Evolutionary conservation across 1,140 invertebrate genomes (phyloP).

Genomic region (Drosophila sechellia): DNA sequence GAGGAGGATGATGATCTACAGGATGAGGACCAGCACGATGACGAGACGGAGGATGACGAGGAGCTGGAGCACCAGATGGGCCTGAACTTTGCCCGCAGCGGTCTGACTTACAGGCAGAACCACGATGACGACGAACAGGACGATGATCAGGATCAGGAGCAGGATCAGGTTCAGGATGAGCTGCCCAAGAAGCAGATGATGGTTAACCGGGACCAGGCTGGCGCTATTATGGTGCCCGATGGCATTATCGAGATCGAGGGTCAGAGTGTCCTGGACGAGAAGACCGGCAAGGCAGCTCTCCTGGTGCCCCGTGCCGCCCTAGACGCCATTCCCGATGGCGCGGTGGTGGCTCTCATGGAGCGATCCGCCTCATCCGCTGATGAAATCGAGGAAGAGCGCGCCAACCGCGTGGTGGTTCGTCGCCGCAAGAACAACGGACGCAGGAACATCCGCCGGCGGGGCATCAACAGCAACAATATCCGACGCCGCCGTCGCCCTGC

Average conservation of each 20-base stretch:
- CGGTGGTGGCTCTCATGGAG: constrained; percentile 78
- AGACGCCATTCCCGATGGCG: constrained; percentile 79
- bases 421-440: constrained; percentile 65
- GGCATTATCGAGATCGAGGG: constrained; percentile 81
- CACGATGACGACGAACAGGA: constrained; percentile 28
- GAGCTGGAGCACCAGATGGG: constrained; percentile 43
- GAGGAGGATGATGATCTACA: constrained; percentile 33
- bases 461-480: constrained; percentile 9
- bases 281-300: constrained; percentile 74
- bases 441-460: constrained; percentile 54
- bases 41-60: constrained; percentile 37
- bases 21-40: constrained; percentile 7
- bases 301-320: constrained; percentile 75
- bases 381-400: constrained; percentile 63
- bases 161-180: constrained; percentile 15
- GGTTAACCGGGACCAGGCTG: constrained; percentile 73
- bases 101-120: constrained; percentile 19
- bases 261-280: constrained; percentile 77
- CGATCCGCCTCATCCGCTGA: constrained; percentile 29
- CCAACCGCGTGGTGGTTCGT: constrained; percentile 77
- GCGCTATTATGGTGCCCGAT: constrained; percentile 80
- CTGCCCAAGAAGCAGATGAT: constrained; percentile 74
- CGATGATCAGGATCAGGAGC: constrained; percentile 23
- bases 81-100: constrained; percentile 44
- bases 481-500: constrained; percentile 40